Evolutionary conservation across 2,797 vertebrate species (phyloP).

Genomic region (Xiphorhynchus erythropygius): DNA sequence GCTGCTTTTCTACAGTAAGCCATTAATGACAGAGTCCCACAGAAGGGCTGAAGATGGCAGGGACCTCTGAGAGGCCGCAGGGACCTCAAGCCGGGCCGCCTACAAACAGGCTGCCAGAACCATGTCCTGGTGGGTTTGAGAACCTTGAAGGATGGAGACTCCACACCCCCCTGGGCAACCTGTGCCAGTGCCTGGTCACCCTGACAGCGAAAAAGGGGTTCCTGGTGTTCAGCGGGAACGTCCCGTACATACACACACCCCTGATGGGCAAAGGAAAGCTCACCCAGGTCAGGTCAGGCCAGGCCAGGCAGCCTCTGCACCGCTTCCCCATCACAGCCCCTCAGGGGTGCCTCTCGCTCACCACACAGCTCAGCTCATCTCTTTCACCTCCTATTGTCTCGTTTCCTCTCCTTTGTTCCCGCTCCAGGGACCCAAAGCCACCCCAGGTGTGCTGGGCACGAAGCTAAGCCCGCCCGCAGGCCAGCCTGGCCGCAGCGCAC

Average conservation of each 20-base stretch:
- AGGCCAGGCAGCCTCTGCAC: too few relatives aligned
- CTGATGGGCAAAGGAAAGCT: too few relatives aligned
- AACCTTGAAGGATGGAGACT: not conserved
- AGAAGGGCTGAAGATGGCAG: too few relatives aligned
- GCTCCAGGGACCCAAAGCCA: fast-evolving
- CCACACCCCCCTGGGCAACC: fast-evolving
- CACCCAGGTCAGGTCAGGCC: not conserved
- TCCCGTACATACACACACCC: fast-evolving
- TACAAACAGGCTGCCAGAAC: not conserved
- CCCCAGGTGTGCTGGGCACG: fast-evolving
- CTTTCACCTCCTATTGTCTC: not conserved
- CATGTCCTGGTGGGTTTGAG: not conserved
- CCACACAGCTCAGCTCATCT: fast-evolving
- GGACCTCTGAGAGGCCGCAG: not conserved
- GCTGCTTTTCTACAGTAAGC: not conserved
- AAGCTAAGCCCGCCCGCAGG: not conserved
- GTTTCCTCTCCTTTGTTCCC: fast-evolving
- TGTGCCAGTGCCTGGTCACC: not conserved
- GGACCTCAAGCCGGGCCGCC: not conserved
- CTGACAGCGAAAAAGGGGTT: too few relatives aligned
- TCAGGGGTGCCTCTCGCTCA: fast-evolving
- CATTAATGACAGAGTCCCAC: not conserved
- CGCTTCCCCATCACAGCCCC: fast-evolving
- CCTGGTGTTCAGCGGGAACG: fast-evolving
- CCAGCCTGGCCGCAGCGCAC: not conserved